A percentile compares a stretch with the other conserved stretches of the same genome.
These are phyloP conservation scores for Sweltsa coloradensis DNA, from an alignment of 1,140 invertebrate genomes.

Conservation along the genomic window DNA sequence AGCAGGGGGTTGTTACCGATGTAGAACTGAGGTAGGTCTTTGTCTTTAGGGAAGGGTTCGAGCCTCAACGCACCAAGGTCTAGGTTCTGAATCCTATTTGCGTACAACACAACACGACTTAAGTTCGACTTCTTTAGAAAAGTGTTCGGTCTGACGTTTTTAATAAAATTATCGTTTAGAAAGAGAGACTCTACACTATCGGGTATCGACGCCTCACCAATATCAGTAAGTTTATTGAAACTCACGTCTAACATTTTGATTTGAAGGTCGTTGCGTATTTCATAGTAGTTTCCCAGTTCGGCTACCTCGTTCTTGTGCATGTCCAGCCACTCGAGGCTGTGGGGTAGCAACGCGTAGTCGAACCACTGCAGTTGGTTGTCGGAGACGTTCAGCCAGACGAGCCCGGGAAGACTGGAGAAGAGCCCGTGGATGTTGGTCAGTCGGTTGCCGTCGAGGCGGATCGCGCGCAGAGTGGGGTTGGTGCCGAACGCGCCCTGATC, in stretches of 20 bases:
- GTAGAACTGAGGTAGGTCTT: conserved; percentile 59
- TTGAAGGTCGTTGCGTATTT: conserved; percentile 40
- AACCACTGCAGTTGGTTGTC: conserved; percentile 52
- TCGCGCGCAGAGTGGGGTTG: conserved; percentile 47
- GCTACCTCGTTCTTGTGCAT: conserved; percentile 51
- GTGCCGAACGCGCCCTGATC: conserved; percentile 48
- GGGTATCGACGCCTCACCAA: conserved; percentile 54
- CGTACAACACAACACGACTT: conserved; percentile 58
- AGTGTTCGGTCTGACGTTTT: conserved; percentile 52
- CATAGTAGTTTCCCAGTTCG: conserved; percentile 57
- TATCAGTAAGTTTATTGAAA: conserved; percentile 53
- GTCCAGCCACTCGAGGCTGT: conserved; percentile 55
- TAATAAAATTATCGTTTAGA: conserved; percentile 63
- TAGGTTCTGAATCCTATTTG: conserved; percentile 58
- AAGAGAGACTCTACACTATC: conserved; percentile 59
- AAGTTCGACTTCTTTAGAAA: conserved; percentile 56
- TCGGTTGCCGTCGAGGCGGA: conserved; percentile 53
- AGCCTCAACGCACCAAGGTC: conserved; percentile 58
- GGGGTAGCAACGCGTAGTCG: conserved; percentile 51
- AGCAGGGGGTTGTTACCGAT: conserved; percentile 69
- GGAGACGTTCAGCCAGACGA: conserved; percentile 59
- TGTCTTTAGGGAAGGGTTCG: conserved; percentile 46
- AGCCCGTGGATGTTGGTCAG: conserved; percentile 51
- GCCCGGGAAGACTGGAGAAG: conserved; percentile 45
- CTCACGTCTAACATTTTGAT: conserved; percentile 65